Conservation (phyloP, 2,113 vertebrate genomes). For the Dendropsophus ebraccatus region DNA sequence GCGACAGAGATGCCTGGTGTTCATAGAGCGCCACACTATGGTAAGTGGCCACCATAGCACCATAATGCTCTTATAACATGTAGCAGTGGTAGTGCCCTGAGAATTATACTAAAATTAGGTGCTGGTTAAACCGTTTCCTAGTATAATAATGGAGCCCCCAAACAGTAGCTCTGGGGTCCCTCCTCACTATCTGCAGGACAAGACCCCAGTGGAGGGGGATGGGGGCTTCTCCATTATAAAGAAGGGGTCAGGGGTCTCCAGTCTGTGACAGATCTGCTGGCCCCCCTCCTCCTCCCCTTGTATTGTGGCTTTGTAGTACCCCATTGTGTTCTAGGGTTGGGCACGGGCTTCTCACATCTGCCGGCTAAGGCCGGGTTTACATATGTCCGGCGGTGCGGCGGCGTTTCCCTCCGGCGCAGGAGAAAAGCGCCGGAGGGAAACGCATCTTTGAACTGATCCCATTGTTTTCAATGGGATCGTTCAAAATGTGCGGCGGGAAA, state of each 20-base stretch:
- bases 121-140: background rate
- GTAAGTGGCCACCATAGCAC: slow-evolving; percentile 59
- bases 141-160: background rate
- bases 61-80: no score
- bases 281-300: background rate
- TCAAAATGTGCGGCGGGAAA: no score
- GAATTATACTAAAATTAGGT: no score
- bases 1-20: slow-evolving; percentile 73
- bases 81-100: no score
- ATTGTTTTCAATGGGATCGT: no score
- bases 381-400: no score
- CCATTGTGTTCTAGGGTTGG: background rate
- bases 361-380: no score
- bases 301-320: slow-evolving; percentile 1
- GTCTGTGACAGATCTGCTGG: background rate
- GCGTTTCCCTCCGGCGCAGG: no score
- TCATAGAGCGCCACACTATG: slow-evolving; percentile 72
- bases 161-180: background rate
- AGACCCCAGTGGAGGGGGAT: background rate
- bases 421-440: no score
- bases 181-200: no score
- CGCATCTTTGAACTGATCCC: no score
- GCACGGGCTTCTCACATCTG: slow-evolving; percentile 18
- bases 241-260: slow-evolving; percentile 15
- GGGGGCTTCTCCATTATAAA: background rate